phyloP scores from a whole-genome alignment of 2,113 vertebrate species.

The Apistogramma diplotaenia region DNA sequence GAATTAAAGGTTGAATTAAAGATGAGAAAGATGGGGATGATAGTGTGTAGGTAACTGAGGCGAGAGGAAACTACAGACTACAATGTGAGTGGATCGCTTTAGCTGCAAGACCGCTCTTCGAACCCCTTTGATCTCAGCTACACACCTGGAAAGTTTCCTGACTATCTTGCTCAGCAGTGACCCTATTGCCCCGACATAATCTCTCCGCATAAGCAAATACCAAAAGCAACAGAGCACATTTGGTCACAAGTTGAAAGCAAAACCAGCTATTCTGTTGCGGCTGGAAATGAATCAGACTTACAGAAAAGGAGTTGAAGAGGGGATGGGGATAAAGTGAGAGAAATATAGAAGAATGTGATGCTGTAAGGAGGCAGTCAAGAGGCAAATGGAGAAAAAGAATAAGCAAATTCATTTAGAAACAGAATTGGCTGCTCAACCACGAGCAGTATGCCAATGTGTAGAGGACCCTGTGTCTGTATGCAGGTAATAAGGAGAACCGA shows the following conservation, averaged over 20 bases:
- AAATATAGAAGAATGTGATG: constrained; percentile 1
- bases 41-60: constrained; percentile 10
- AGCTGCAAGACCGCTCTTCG: not conserved
- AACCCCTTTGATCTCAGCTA: not conserved
- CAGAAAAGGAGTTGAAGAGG: constrained; percentile 2
- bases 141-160: not conserved
- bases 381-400: constrained; percentile 26
- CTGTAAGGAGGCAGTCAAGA: not conserved
- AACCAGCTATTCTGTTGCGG: not conserved
- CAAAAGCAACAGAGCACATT: not conserved
- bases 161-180: not conserved
- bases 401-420: constrained; percentile 58
- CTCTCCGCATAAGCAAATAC: not conserved
- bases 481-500: constrained; percentile 74
- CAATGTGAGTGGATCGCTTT: not conserved
- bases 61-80: constrained; percentile 8
- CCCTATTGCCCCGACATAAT: not conserved
- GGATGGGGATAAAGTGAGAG: not conserved
- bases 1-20: too few species aligned
- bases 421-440: constrained; percentile 60
- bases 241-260: not conserved
- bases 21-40: constrained; percentile 2
- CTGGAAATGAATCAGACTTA: constrained; percentile 16
- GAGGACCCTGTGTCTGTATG: constrained; percentile 37
- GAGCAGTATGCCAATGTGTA: constrained; percentile 49